phyloP scores from a whole-genome alignment of 2,888 invertebrate genomes.

The Tridacna gigas region DNA sequence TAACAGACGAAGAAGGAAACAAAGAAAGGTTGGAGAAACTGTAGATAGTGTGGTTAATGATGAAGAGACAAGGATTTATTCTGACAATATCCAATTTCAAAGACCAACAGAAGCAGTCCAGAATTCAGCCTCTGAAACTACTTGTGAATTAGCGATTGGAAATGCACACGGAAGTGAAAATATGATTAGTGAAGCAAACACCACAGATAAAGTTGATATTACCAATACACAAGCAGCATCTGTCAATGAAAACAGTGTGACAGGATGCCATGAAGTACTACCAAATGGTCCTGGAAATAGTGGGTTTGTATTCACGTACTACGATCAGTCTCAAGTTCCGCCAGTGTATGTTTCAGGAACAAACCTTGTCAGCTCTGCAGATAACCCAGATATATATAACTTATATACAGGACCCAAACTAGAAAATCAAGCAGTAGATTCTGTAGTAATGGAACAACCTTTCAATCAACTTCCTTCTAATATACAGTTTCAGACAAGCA shows the following conservation, averaged over 20 bases:
- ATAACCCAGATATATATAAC: conserved; percentile 5
- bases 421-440: conserved; percentile 6
- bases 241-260: background rate
- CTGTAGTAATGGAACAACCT: conserved; percentile 6
- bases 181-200: background rate
- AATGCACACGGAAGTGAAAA: background rate
- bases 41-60: conserved; percentile 14
- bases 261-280: background rate
- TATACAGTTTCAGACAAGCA: conserved; percentile 15
- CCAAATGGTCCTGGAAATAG: background rate
- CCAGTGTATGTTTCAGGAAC: background rate
- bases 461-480: conserved; percentile 7
- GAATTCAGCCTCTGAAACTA: background rate
- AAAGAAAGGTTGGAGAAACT: conserved; percentile 36
- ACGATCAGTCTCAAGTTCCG: conserved; percentile 3
- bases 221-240: background rate
- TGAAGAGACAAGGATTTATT: conserved; percentile 11
- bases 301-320: conserved; percentile 24
- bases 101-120: background rate
- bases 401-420: conserved; percentile 1
- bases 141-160: background rate
- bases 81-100: background rate
- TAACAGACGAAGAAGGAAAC: conserved; percentile 69
- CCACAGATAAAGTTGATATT: background rate
- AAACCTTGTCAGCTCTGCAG: conserved; percentile 1